Base-by-base conservation (phyloP, 2,797 vertebrate genomes). In the Anableps anableps region DNA sequence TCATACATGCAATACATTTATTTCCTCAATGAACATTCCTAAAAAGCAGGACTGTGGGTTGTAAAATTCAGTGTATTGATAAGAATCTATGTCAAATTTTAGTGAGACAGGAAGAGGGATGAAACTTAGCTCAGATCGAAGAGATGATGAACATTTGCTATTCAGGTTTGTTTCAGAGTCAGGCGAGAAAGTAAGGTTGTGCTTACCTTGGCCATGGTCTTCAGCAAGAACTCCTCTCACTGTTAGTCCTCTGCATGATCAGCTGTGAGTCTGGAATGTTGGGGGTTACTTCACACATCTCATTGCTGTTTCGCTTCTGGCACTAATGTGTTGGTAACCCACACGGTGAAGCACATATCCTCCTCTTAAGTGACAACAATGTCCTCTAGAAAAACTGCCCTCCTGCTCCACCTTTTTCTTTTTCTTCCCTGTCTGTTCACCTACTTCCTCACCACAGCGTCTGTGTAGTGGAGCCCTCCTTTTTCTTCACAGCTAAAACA, bases 181-280 rank as follows among this genome's bases (percentile, higher is more conserved):
- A 72, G 70, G 16, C 9, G 16, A 34, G 13, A 34, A 17, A 31
- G 41, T 23, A 21, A 10, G 76, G 36, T 1, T 80, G 16, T 78
- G 48, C 91, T 95, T 81, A 96, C 95, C 95, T 95, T 93, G 81
- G 92, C 92, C 95, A 96, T 96, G 86, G 84, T 93, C 78, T 94
- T 96, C 91, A 95, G 85, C 86, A 83, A 80, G 86, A 91, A 74
- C 66, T 76, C 9, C 71, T 91, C 86, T 89, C 68, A 71, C 41
- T n/a, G 14, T 71, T 83, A 90, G 74, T 90, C 84, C 75, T 87
- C 88, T 85, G 81, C 94, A 95, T 95, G 89, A 36, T 50, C 75
- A 81, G 31, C 11, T 79, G 77, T 50, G 9, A 79, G 80, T 58
- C 36, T 43, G 51, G 0, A 78, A 53, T 76, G 82, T 70, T 75